Base-by-base conservation (phyloP, 1,140 invertebrate genomes). In the Pseudomyrmex pallidus region DNA sequence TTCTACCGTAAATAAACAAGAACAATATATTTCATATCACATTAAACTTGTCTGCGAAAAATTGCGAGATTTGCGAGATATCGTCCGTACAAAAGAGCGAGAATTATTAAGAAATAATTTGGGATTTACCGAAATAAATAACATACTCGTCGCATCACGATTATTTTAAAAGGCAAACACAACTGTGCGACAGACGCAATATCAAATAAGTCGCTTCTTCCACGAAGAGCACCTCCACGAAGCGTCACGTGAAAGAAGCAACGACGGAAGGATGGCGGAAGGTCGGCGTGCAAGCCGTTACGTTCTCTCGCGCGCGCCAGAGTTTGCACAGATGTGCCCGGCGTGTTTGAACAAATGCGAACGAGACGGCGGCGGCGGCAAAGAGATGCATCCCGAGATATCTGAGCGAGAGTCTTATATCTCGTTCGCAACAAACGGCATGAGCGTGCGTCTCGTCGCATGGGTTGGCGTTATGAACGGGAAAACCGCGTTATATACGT, bases 331-430 rank as follows among this genome's bases (percentile, higher is more conserved):
- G 86, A 88, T 88, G 86, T 83, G 72, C 80, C 61, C 63, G 52
- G 68, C 77, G 74, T 88, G 82, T 90, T 90, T 90, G 89, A 90
- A 90, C 89, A 90, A 90, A 87, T 90, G 89, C 72, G 88, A 87
- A 85, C 70, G 77, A 84, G 68, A 86, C 72, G 74, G 72, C 72
- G 35, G 72, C 72, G 35, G 7, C 35, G 35, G 35, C 35, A 35
- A 35, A 83, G 56, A 72, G 74, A 64, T 74, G 50, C 46, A 44
- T 10, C 61, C n/a, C 68, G 22, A 44, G 64, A 73, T 66, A 82
- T 88, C 73, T 64, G 76, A 86, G 48, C 57, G 61, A 5, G 35
- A 4, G 35, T 7, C 35, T 64, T 64, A 22, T 7, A 35, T 66
- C 9, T 25, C 46, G 15, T 7, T 35, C 35, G 35, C 35, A 35